Evolutionary conservation across 1,140 invertebrate genomes (phyloP), one percentile per base, ranked within the genome.

Genomic region (Aporrectodea caliginosa): DNA sequence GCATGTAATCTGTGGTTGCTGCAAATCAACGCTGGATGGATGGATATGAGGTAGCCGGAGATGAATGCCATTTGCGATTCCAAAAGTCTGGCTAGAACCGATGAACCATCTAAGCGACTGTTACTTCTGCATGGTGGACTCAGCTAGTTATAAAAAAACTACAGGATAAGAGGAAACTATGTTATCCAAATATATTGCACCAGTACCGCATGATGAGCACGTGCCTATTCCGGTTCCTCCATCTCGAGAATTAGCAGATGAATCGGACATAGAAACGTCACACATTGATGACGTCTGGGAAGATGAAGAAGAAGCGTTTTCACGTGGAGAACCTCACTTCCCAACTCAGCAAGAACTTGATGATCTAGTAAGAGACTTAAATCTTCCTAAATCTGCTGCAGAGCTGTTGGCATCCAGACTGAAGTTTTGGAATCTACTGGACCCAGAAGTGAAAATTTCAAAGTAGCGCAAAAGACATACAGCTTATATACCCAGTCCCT

Each of bases 81-180:
- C 79, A 76, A 81, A 75, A 81, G 82, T 85, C 81, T 85, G 82
- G 83, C 73, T 79, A 71, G 78, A 83, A 77, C 82, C 80, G 29
- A 82, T 75, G 77, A 81, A 85, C 77, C 82, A 84, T 80, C 58
- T 69, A 76, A 81, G 27, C 74, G 81, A 84, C 77, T 84, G 82
- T 74, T 84, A 83, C 77, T 85, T 84, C 78, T 84, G 82, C 74
- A 80, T 81, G 35, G 43, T 58, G 43, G 43, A 58, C 22, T 58
- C 22, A 58, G 6, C 43, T 22, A 58, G 43, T 58, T 58, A 58
- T 58, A n/a, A 58, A 58, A 22, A 58, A 58, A 58, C 43, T 22
- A 58, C 43, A 58, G 43, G 43, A 58, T 58, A 58, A 58, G 43
- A 58, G 43, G 22, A 58, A 58, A 58, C 43, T 58, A 58, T 12